phyloP scores from a whole-genome alignment of 2,797 vertebrate genomes.

The Lacerta viridis region DNA sequence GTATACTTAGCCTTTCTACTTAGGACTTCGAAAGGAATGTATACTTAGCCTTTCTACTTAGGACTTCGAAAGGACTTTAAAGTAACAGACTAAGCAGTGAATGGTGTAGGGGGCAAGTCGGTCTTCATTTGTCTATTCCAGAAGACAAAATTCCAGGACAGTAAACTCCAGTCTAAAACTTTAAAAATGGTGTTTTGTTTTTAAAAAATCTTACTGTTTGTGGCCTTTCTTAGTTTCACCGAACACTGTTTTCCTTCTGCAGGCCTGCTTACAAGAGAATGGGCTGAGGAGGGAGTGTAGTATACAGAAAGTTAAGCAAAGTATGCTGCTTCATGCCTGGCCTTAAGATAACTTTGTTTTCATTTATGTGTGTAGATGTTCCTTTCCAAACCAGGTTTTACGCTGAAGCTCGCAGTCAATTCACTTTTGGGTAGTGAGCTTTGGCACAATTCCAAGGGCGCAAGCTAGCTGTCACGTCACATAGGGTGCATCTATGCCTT shows the following conservation, averaged over 20 bases:
- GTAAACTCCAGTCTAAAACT: conserved; percentile 74
- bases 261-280: conserved; percentile 50
- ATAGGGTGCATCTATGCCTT: neutral
- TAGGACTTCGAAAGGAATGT: too few species aligned
- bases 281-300: conserved; percentile 23
- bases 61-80: too few species aligned
- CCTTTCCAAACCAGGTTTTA: conserved; percentile 40
- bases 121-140: conserved; percentile 64
- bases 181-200: conserved; percentile 49
- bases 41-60: too few species aligned
- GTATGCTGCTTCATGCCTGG: conserved; percentile 56
- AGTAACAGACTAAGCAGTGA: too few species aligned
- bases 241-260: conserved; percentile 74
- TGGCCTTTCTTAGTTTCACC: conserved; percentile 71
- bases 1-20: too few species aligned
- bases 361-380: neutral
- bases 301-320: conserved; percentile 60
- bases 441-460: neutral
- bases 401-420: conserved; percentile 7
- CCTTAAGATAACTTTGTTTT: conserved; percentile 58
- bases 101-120: conserved; percentile 54
- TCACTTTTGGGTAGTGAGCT: neutral
- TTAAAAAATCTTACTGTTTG: conserved; percentile 73
- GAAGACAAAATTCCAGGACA: conserved; percentile 61
- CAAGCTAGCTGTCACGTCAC: too few species aligned